phyloP scores from a whole-genome alignment of 2,797 vertebrate species.

The Cheracebus regulus region DNA sequence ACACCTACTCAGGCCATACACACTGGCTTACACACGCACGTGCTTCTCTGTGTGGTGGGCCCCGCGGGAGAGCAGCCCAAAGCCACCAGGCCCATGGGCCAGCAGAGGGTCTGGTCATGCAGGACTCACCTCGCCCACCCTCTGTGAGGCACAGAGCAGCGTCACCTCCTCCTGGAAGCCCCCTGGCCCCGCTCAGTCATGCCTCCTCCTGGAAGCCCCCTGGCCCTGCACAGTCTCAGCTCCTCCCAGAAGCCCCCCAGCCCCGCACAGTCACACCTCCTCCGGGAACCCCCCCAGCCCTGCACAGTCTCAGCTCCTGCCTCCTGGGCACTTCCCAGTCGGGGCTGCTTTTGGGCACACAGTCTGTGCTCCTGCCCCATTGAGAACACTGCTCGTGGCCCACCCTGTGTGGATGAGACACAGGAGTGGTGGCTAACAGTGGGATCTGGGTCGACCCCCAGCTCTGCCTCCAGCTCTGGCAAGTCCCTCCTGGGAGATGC shows the following conservation, averaged over 20 bases:
- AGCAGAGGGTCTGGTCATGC: neutral
- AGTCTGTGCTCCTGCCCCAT: neutral
- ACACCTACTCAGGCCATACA: neutral
- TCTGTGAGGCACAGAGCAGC: neutral
- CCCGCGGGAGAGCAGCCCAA: neutral
- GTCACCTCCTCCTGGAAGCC: neutral
- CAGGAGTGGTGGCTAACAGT: neutral
- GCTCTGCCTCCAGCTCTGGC: neutral
- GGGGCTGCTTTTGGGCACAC: neutral
- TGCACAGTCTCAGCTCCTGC: rapidly evolving
- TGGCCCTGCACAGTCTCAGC: too few relatives aligned
- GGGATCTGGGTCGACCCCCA: neutral
- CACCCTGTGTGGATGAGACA: neutral
- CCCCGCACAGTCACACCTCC: neutral
- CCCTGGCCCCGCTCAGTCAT: neutral
- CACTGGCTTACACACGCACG: rapidly evolving
- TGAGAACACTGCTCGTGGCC: too few relatives aligned
- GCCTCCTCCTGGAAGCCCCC: neutral
- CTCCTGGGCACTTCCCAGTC: neutral
- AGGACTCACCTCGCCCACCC: neutral
- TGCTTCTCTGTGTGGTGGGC: neutral
- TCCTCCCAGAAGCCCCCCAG: neutral
- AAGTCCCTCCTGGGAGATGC: neutral
- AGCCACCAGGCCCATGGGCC: neutral
- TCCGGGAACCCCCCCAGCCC: neutral